Evolutionary conservation across 1,140 invertebrate genomes (phyloP), one percentile per base, ranked within the genome.

Genomic region (Manduca sexta): DNA sequence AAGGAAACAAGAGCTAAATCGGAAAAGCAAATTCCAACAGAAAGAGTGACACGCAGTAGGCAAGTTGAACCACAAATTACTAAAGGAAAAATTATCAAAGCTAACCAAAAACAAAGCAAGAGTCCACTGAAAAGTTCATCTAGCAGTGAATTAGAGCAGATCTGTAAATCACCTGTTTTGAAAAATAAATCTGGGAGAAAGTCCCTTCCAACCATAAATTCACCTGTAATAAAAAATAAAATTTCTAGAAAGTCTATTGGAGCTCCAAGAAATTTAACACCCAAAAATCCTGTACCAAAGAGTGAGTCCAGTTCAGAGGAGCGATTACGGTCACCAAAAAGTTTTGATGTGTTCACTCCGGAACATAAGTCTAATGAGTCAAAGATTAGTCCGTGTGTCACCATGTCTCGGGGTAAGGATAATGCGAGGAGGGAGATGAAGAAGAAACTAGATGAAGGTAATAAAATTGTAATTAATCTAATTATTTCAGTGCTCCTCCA

Each of bases 361-460:
- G 68, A 77, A 42, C 63, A 74, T 13, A 69, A 64, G 14, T 35
- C 39, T 1, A 60, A 71, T n/a, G 63, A 61, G 12, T 58, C 51
- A 7, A 67, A 63, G 16, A 69, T 69, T 6, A 84, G 80, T 45
- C 80, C 80, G 4, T 73, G 65, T 58, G 74, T 84, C 0, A 80
- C 69, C 1, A 31, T 72, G 33, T 77, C 80, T 0, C 31, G 77
- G 17, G 80, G 80, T 0, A 84, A 82, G 45, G 74, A 66, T 17
- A 84, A 82, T 56, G 76, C 76, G 4, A 70, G 80, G 15, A 74
- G 54, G 26, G 80, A 84, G 43, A 78, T 74, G 67, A 74, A 74
- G 26, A 64, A 70, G 44, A 84, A 81, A 49, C 54, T 81, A 10
- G 55, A 69, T 15, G 72, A 81, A 63, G 80, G 80, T 81, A 30